Conservation (phyloP, 2,888 invertebrate genomes). For the Xestoiulus laeticollis region DNA sequence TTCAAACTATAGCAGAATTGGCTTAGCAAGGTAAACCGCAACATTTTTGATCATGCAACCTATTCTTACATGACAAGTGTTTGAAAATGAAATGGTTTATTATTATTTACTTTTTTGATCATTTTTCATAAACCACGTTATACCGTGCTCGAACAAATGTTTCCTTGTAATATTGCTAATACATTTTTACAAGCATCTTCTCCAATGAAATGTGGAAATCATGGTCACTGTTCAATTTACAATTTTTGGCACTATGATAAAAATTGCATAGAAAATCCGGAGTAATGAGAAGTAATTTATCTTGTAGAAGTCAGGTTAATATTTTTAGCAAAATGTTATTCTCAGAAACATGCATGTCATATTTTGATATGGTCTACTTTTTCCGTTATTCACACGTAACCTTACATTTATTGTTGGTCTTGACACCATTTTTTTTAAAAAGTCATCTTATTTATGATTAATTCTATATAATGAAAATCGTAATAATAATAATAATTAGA, state of each 20-base stretch:
- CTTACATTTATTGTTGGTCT: not conserved
- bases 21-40: not conserved
- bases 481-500: not conserved
- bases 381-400: not conserved
- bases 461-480: not conserved
- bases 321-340: not conserved
- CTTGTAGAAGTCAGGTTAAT: too few relatives aligned
- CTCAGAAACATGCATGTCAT: not conserved
- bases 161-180: not conserved
- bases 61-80: not conserved
- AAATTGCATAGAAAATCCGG: too few relatives aligned
- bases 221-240: not conserved
- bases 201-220: not conserved
- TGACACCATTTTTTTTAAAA: not conserved
- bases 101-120: not conserved
- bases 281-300: too few relatives aligned
- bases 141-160: not conserved
- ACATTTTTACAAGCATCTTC: not conserved
- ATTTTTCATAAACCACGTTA: not conserved
- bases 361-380: constrained; percentile 8
- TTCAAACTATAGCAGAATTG: not conserved
- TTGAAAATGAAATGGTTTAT: not conserved
- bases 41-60: not conserved
- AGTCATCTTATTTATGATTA: not conserved
- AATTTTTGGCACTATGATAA: not conserved